Conservation (phyloP, 2,888 invertebrate genomes). For the Brassicogethes aeneus region DNA sequence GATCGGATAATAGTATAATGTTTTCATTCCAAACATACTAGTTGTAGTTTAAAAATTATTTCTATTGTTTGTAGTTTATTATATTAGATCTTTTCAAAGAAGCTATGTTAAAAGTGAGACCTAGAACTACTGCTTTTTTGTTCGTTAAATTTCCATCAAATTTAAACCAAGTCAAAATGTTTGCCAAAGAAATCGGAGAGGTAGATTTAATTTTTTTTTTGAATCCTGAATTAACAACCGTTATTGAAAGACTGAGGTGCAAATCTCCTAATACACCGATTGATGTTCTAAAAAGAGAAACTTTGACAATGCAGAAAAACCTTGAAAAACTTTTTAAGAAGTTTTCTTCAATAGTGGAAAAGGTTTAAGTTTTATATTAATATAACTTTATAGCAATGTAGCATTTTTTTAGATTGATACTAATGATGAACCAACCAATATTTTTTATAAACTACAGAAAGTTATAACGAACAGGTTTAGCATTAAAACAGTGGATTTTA, state of each 20-base stretch:
- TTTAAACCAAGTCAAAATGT: conserved; percentile 34
- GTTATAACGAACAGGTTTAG: too few relatives aligned
- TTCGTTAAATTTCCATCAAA: conserved; percentile 51
- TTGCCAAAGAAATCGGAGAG: conserved; percentile 31
- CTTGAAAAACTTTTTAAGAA: conserved; percentile 8
- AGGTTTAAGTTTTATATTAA: conserved; percentile 12
- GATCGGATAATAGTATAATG: too few relatives aligned
- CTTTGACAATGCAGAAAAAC: background rate
- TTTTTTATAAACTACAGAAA: too few relatives aligned
- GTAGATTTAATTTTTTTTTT: conserved; percentile 31
- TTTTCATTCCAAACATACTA: too few relatives aligned
- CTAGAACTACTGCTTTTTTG: conserved; percentile 44
- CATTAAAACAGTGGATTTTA: too few relatives aligned
- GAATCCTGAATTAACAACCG: conserved; percentile 21
- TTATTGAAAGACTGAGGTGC: conserved; percentile 20
- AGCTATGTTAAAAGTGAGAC: conserved; percentile 42
- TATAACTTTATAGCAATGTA: too few relatives aligned
- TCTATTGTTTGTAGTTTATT: conserved; percentile 39
- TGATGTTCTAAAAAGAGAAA: background rate
- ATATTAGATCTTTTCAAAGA: conserved; percentile 50
- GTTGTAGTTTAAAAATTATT: too few relatives aligned
- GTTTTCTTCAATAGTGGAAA: conserved; percentile 14
- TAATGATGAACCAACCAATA: background rate
- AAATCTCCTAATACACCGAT: background rate
- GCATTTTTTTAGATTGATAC: background rate